phyloP scores from a whole-genome alignment of 2,113 vertebrate genomes.

The Gnathonemus echidnorhynchus region DNA sequence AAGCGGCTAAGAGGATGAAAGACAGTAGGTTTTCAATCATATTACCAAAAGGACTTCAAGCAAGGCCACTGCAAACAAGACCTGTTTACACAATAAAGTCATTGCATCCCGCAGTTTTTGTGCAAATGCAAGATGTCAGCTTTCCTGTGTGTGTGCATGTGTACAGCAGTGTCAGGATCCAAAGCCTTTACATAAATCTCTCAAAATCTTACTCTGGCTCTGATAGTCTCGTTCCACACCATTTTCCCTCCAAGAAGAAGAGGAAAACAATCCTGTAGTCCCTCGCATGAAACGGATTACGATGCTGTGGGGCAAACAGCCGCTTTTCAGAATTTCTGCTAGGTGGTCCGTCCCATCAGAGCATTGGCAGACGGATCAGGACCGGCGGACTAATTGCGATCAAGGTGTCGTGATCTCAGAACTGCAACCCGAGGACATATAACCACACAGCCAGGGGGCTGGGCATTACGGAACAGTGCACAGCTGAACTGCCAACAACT shows the following conservation, averaged over 20 bases:
- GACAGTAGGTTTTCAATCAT: slow-evolving; percentile 51
- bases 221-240: background rate
- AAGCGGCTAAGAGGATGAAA: slow-evolving; percentile 62
- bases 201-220: background rate
- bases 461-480: background rate
- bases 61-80: slow-evolving; percentile 37
- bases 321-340: background rate
- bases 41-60: slow-evolving; percentile 53
- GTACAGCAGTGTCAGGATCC: background rate
- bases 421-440: background rate
- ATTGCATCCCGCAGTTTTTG: slow-evolving; percentile 36
- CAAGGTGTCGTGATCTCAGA: background rate
- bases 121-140: slow-evolving; percentile 8
- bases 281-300: background rate
- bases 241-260: background rate
- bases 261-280: background rate
- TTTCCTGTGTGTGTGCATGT: background rate
- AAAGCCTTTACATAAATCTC: background rate
- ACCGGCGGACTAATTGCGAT: background rate
- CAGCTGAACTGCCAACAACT: background rate
- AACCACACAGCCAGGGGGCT: background rate
- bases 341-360: background rate
- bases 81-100: slow-evolving; percentile 51
- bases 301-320: background rate
- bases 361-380: background rate